These are phyloP conservation scores for Cheilosia soror DNA, from an alignment of 2,888 invertebrate species.

Conservation along the genomic window DNA sequence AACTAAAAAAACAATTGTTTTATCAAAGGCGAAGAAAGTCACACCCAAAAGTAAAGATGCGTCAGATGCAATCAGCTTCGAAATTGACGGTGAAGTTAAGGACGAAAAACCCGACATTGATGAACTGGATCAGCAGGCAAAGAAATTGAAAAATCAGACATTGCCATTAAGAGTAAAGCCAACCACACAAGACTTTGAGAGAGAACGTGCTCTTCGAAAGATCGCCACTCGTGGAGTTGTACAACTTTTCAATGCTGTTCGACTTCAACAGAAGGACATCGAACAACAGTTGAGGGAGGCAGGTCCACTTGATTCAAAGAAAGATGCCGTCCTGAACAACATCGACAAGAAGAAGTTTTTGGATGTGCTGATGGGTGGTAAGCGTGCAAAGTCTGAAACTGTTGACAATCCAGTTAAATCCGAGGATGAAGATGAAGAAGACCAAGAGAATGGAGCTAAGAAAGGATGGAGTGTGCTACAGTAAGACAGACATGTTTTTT, in stretches of 20 bases:
- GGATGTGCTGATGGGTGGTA: slow-evolving; percentile 90
- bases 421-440: slow-evolving; percentile 82
- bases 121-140: slow-evolving; percentile 77
- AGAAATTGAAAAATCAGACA: slow-evolving; percentile 84
- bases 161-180: slow-evolving; percentile 89
- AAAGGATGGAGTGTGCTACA: slow-evolving; percentile 87
- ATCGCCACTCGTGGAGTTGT: slow-evolving; percentile 97
- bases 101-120: slow-evolving; percentile 83
- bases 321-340: slow-evolving; percentile 90
- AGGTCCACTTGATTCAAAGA: slow-evolving; percentile 90
- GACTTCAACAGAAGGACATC: slow-evolving; percentile 92
- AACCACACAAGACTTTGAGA: slow-evolving; percentile 89
- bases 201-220: slow-evolving; percentile 90
- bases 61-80: slow-evolving; percentile 86
- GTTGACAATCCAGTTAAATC: slow-evolving; percentile 84
- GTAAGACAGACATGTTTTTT: slow-evolving; percentile 76
- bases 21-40: slow-evolving; percentile 92
- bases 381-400: slow-evolving; percentile 85
- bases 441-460: slow-evolving; percentile 82
- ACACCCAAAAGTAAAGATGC: slow-evolving; percentile 84
- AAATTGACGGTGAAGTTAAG: slow-evolving; percentile 87
- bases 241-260: slow-evolving; percentile 95
- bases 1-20: slow-evolving; percentile 89
- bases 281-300: slow-evolving; percentile 88
- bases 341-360: slow-evolving; percentile 90